Conservation (phyloP, 2,797 vertebrate species). For the Austrolebias charrua region DNA sequence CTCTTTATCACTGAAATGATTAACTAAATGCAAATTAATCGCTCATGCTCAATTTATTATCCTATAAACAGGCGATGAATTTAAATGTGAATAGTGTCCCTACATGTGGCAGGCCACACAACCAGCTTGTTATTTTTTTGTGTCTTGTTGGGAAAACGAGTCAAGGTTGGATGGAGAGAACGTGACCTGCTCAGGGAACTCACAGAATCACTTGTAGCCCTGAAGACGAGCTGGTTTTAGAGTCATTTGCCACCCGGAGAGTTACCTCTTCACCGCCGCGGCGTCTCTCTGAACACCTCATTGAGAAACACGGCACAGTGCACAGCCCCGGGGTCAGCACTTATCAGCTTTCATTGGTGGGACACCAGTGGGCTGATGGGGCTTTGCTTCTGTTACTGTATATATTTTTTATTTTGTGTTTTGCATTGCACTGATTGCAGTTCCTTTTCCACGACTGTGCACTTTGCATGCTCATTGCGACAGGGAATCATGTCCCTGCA, state of each 20-base stretch:
- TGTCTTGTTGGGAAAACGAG: slow-evolving; percentile 41
- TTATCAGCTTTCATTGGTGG: slow-evolving; percentile 25
- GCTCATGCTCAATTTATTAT: slow-evolving; percentile 73
- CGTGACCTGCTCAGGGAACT: slow-evolving; percentile 14
- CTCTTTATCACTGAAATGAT: slow-evolving; percentile 58
- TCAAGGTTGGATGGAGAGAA: slow-evolving; percentile 20
- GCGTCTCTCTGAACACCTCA: slow-evolving; percentile 28
- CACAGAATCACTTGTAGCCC: slow-evolving; percentile 19
- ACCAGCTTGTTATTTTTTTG: slow-evolving; percentile 36
- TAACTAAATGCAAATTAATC: slow-evolving; percentile 69
- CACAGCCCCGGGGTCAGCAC: slow-evolving; percentile 39
- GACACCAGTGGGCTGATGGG: slow-evolving; percentile 27
- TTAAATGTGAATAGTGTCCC: slow-evolving; percentile 58
- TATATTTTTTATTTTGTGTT: slow-evolving; percentile 12
- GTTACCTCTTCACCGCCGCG: slow-evolving; percentile 15
- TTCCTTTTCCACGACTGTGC: slow-evolving; percentile 40
- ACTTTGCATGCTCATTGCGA: slow-evolving; percentile 40
- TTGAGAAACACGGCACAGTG: slow-evolving; percentile 26
- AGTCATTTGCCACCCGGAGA: slow-evolving; percentile 23
- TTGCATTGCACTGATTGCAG: slow-evolving; percentile 41
- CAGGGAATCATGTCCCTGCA: slow-evolving; percentile 37
- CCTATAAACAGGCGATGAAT: slow-evolving; percentile 66
- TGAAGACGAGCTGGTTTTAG: slow-evolving; percentile 30
- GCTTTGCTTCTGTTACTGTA: slow-evolving; percentile 17
- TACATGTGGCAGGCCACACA: slow-evolving; percentile 39